Evolutionary conservation across 2,888 invertebrate genomes (phyloP).

Genomic region (Diarsia mendica): DNA sequence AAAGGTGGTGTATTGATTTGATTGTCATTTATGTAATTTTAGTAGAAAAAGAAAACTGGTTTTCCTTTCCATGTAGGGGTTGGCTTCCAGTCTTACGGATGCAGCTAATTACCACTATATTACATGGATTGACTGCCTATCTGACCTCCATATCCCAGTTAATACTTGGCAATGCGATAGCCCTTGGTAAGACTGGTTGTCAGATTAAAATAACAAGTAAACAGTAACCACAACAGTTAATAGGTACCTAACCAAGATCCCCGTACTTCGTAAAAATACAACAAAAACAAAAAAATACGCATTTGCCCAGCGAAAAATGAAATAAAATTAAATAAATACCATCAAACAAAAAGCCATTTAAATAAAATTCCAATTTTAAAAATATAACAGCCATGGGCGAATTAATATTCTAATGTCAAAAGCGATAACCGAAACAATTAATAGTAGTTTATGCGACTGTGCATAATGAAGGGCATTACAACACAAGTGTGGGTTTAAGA

Average conservation of each 20-base stretch:
- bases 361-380: constrained; percentile 6
- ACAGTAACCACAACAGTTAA: not conserved
- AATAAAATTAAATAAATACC: not conserved
- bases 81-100: no score
- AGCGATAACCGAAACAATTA: constrained; percentile 11
- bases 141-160: no score
- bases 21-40: not conserved
- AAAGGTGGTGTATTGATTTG: no score
- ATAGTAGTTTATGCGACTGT: no score
- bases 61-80: no score
- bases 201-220: no score
- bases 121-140: no score
- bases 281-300: not conserved
- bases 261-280: not conserved
- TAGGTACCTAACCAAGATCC: not conserved
- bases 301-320: not conserved
- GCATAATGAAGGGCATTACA: no score
- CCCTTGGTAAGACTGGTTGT: no score
- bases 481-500: no score
- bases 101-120: no score
- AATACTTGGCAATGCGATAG: no score
- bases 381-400: not conserved
- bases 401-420: constrained; percentile 4
- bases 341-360: not conserved
- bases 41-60: not conserved